phyloP scores from a whole-genome alignment of 2,888 invertebrate genomes.

The Cenopis cana region DNA sequence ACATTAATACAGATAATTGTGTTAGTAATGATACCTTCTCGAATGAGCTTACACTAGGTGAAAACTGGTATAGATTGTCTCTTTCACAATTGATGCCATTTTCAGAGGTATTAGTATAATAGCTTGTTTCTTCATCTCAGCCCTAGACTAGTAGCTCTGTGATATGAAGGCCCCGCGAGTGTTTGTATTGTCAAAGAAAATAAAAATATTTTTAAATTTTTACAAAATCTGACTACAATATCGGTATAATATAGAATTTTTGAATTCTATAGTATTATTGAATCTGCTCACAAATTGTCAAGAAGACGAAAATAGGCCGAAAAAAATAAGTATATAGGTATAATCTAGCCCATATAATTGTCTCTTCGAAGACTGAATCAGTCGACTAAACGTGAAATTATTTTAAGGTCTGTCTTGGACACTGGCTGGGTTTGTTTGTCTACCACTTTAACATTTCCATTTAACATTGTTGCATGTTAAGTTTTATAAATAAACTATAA shows the following conservation, averaged over 20 bases:
- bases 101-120: not conserved
- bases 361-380: too few relatives aligned
- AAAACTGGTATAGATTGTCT: not conserved
- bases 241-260: too few relatives aligned
- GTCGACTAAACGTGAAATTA: too few relatives aligned
- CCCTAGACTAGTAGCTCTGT: not conserved
- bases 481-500: not conserved
- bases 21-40: not conserved
- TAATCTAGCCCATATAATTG: too few relatives aligned
- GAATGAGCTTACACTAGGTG: not conserved
- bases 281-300: not conserved
- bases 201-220: too few relatives aligned
- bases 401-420: too few relatives aligned
- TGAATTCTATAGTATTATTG: not conserved
- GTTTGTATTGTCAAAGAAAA: too few relatives aligned
- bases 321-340: not conserved
- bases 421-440: too few relatives aligned
- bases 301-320: not conserved
- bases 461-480: not conserved
- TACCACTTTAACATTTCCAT: not conserved
- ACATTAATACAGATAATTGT: not conserved
- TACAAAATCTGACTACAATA: too few relatives aligned
- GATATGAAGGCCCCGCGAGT: too few relatives aligned
- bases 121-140: not conserved
- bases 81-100: not conserved